Conservation (phyloP, 2,888 invertebrate species). For the Eupithecia exiguata region DNA sequence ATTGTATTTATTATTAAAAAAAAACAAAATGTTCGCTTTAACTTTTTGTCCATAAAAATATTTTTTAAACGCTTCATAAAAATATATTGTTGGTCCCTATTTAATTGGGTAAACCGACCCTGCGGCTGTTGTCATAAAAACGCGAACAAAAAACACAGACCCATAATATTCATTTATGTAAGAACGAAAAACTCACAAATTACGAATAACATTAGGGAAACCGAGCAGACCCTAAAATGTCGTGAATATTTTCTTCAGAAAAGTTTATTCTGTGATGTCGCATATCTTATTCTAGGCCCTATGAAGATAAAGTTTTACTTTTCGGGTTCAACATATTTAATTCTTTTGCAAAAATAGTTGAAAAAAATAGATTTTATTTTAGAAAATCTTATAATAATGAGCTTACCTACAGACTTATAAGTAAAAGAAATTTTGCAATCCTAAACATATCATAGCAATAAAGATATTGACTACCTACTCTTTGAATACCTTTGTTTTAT, state of each 20-base stretch:
- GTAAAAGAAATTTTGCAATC: too few species aligned
- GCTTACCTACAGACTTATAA: neutral
- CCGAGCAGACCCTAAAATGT: constrained; percentile 5
- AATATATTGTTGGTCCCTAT: neutral
- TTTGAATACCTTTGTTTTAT: neutral
- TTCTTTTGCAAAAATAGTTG: neutral
- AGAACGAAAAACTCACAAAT: neutral
- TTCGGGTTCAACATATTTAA: neutral
- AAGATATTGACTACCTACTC: too few species aligned
- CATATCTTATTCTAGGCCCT: neutral
- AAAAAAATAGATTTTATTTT: neutral
- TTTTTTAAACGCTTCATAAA: neutral
- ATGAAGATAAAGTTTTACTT: neutral
- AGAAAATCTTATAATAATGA: neutral
- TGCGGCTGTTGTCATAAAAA: constrained; percentile 5
- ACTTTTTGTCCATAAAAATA: too few species aligned
- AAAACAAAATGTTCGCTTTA: too few species aligned
- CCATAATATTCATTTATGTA: neutral
- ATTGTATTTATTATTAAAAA: too few species aligned
- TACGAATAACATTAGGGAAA: neutral
- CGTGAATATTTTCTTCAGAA: neutral
- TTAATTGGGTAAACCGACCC: constrained; percentile 6
- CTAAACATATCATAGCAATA: too few species aligned
- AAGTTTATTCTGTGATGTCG: neutral
- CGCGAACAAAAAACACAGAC: neutral